Percentiles rank a stretch among this genome's conserved stretches.
Evolutionary conservation across 2,797 vertebrate genomes (phyloP).

Genomic region (Echiichthys vipera): DNA sequence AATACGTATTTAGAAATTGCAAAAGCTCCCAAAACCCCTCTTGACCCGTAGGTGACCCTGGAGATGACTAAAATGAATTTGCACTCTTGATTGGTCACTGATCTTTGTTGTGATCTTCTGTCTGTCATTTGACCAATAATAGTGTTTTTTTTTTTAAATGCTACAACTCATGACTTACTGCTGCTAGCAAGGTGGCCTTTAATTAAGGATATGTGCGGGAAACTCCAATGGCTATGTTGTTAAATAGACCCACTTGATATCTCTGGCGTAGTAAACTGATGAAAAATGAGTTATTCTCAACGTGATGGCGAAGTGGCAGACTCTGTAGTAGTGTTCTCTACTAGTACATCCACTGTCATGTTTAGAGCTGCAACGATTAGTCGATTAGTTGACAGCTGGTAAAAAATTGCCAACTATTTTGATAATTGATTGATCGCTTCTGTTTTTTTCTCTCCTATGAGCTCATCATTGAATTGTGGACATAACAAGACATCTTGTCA

Average conservation of each 20-base stretch:
- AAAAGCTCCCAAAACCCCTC: neutral
- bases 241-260: neutral
- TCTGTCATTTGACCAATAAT: neutral
- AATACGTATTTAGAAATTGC: neutral
- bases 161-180: neutral
- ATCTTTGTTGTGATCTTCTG: neutral
- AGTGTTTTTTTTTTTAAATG: neutral
- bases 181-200: neutral
- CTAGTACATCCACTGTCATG: neutral
- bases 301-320: neutral
- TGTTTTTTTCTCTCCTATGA: too few relatives aligned
- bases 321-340: neutral
- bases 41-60: too few relatives aligned
- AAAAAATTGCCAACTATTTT: too few relatives aligned
- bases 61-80: neutral
- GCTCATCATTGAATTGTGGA: too few relatives aligned
- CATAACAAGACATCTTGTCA: too few relatives aligned
- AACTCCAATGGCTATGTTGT: neutral
- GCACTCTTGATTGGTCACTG: neutral
- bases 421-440: too few relatives aligned
- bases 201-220: conserved; percentile 2
- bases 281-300: neutral
- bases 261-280: neutral
- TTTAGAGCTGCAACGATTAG: too few relatives aligned
- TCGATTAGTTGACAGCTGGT: too few relatives aligned